Evolutionary conservation across 2,888 invertebrate genomes (phyloP), one percentile per base, ranked within the genome.

Genomic region (Lymantria monacha): DNA sequence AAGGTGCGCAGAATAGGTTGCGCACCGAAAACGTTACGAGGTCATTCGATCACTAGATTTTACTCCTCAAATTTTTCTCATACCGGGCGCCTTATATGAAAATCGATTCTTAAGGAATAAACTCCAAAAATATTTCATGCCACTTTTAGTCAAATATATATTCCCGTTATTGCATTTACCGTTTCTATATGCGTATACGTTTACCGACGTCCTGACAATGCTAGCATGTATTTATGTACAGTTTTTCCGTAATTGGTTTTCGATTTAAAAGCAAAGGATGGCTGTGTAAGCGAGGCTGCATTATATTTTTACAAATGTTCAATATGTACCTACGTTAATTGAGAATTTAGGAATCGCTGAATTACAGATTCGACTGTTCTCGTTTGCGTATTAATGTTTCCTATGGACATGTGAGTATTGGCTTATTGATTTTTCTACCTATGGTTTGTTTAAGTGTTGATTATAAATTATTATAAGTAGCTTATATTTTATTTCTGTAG

Each of bases 181-280:
- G 59, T 48, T 52, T 65, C 72, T 73, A 71, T 74, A 75, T 67
- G 63, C 59, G 62, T 61, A 56, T 52, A 71, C 65, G 59, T 67
- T 57, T 60, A 66, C 63, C 74, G 71, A 74, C 67, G 72, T 61
- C 68, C 69, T 67, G 67, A 80, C 76, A 72, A 71, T 74, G 74
- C 71, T 65, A 67, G 69, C 74, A 67, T 71, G 66, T 69, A 77
- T 79, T 79, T 85, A 74, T 81, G 77, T 85, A 65, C 70, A 83
- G 81, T 84, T 88, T 88, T 87, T 87, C 86, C 81, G 79, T 88
- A 87, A 88, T 87, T 87, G 87, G 85, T 87, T 88, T 88, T 87
- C 86, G 85, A 83, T 84, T 83, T 83, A 81, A 83, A 82, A 70
- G 74, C n/a, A 67, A 65, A 67, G 63, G 72, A 70, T 69, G 66